A percentile compares a stretch with the other conserved stretches of the same genome.
Conservation (phyloP, 2,113 vertebrate species). For the Antechinus stuartii region DNA sequence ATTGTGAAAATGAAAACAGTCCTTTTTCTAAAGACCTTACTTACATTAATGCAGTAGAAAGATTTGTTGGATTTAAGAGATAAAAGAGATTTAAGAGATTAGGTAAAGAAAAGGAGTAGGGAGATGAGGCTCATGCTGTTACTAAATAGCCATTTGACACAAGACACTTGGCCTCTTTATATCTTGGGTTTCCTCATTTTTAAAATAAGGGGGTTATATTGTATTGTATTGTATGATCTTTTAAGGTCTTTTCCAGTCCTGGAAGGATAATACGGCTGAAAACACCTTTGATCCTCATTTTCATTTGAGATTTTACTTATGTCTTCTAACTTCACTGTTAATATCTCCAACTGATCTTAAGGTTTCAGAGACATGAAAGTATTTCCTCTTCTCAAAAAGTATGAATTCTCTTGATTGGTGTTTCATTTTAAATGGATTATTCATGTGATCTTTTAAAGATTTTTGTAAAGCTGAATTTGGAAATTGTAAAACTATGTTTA, state of each 20-base stretch:
- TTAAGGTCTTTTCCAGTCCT: background rate
- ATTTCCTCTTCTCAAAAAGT: background rate
- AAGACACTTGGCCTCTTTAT: background rate
- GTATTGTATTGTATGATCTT: background rate
- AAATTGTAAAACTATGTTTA: slow-evolving; percentile 47
- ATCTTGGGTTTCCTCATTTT: background rate
- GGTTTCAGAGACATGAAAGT: slow-evolving; percentile 41
- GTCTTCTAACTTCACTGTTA: background rate
- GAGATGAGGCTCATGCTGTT: background rate
- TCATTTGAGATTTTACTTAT: background rate
- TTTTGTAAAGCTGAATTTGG: slow-evolving; percentile 8
- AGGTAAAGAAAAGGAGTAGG: background rate
- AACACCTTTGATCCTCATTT: background rate
- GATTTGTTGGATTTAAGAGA: background rate
- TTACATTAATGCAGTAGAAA: background rate
- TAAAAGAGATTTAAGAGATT: background rate
- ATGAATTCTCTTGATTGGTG: slow-evolving; percentile 14
- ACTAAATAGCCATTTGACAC: background rate
- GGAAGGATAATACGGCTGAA: background rate
- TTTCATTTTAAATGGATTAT: background rate
- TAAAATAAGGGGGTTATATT: background rate
- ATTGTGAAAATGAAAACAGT: background rate
- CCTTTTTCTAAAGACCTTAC: background rate
- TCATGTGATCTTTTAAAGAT: background rate
- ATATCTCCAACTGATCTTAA: background rate